These are phyloP conservation scores for Cyanoderma ruficeps DNA, from an alignment of 2,113 vertebrate species.

Conservation along the genomic window DNA sequence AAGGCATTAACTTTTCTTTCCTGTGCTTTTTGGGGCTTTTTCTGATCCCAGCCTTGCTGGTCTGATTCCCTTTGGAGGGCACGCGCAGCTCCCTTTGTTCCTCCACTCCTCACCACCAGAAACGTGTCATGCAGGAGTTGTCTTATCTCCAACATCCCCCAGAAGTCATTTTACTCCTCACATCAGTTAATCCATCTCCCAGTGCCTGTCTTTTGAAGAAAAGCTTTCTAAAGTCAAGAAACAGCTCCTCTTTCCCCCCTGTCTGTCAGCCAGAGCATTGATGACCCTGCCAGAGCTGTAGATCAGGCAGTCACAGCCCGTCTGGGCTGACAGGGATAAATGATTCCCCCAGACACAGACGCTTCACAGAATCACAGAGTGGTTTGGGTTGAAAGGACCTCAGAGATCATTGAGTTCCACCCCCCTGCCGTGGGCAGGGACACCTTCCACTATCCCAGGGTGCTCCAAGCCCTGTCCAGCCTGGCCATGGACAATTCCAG, in stretches of 20 bases:
- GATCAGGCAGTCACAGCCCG: background rate
- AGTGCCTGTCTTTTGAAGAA: background rate
- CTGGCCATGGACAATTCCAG: background rate
- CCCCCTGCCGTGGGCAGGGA: background rate
- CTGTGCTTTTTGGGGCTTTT: background rate
- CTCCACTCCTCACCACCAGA: background rate
- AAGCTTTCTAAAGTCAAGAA: background rate
- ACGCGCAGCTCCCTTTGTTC: background rate
- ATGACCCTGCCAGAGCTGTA: background rate
- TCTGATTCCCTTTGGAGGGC: background rate
- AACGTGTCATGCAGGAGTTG: accelerated
- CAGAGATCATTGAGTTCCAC: accelerated
- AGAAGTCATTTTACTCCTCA: background rate
- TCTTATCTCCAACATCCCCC: background rate
- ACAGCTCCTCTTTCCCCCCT: background rate
- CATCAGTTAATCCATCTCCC: background rate
- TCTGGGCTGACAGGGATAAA: background rate
- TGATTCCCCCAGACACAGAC: background rate
- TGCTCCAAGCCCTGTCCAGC: accelerated
- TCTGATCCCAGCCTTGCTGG: background rate
- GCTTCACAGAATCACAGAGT: background rate
- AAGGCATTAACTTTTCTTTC: background rate
- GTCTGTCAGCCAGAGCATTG: background rate
- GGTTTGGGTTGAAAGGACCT: background rate
- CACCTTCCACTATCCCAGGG: accelerated